Conservation (phyloP, 2,888 invertebrate species). For the Sphaeridia pumilis region DNA sequence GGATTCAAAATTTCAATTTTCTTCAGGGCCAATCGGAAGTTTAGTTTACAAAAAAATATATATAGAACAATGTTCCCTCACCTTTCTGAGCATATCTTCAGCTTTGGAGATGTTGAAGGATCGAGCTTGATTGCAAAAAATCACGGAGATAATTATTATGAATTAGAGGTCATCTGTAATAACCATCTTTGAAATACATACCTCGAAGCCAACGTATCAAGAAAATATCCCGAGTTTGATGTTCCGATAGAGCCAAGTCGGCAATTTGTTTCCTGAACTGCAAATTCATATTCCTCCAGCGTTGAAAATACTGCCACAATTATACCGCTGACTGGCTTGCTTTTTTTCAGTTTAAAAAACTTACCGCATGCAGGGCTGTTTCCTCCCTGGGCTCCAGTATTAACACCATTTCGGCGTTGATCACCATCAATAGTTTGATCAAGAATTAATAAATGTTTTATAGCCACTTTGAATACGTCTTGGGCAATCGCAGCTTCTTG, state of each 20-base stretch:
- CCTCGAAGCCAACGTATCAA: conserved; percentile 29
- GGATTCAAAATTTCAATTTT: background rate
- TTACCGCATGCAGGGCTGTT: conserved; percentile 10
- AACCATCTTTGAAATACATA: conserved; percentile 3
- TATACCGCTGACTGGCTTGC: background rate
- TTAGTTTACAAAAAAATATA: background rate
- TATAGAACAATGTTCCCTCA: background rate
- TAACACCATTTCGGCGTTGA: background rate
- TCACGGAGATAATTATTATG: background rate
- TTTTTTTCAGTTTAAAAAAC: background rate
- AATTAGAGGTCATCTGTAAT: background rate
- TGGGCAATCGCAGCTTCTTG: too few species aligned
- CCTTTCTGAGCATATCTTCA: conserved; percentile 32
- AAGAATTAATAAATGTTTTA: background rate
- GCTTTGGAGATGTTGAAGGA: conserved; percentile 26
- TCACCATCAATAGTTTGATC: background rate
- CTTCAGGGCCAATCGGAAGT: background rate
- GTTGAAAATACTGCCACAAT: background rate
- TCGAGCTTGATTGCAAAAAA: conserved; percentile 18
- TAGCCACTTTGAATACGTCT: background rate
- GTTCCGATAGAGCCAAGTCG: conserved; percentile 21
- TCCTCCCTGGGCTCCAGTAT: conserved; percentile 3
- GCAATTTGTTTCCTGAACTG: conserved; percentile 20
- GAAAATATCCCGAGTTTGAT: conserved; percentile 20
- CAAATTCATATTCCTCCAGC: background rate